Evolutionary conservation across 2,797 vertebrate species (phyloP), one percentile per base, ranked within the genome.

Genomic region (Megalops cyprinoides): DNA sequence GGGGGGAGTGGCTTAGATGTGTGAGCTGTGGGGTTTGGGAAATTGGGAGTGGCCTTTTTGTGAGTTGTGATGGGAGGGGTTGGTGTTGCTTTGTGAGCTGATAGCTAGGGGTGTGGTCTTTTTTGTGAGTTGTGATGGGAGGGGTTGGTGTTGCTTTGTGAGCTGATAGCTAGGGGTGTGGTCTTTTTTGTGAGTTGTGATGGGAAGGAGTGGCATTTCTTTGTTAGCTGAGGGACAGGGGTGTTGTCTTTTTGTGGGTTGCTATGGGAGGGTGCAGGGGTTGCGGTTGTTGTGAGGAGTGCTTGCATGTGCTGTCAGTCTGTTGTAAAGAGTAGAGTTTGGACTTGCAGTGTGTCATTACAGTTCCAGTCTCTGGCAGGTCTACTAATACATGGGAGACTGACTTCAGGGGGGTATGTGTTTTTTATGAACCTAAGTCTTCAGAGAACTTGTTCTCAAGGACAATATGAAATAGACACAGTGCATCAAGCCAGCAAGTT

Each of bases 51-150:
- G n/a, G n/a, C n/a, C n/a, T n/a, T n/a, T n/a, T n/a, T n/a, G n/a
- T n/a, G n/a, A n/a, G 34, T 39, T 44, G 20, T 71, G 67, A n/a
- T 71, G 39, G 67, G 65, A 42, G 3, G 15, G 20, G 1, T 18
- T 44, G 65, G 65, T 10, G 37, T 42, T 39, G 39, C 34, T 42
- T 15, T 3, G 65, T n/a, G n/a, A n/a, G n/a, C n/a, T n/a, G n/a
- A n/a, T n/a, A n/a, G n/a, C n/a, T n/a, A n/a, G n/a, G n/a, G n/a
- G n/a, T n/a, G n/a, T n/a, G n/a, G n/a, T n/a, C n/a, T n/a, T n/a
- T n/a, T n/a, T n/a, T n/a, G n/a, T n/a, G n/a, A n/a, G 34, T 39
- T 44, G 20, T 71, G 67, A n/a, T 71, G 39, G 67, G 65, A 42
- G 3, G 15, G 20, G 1, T 18, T 44, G 65, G 65, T 10, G 37